Base-by-base conservation (phyloP, 1,140 invertebrate species). In the Homarus americanus region DNA sequence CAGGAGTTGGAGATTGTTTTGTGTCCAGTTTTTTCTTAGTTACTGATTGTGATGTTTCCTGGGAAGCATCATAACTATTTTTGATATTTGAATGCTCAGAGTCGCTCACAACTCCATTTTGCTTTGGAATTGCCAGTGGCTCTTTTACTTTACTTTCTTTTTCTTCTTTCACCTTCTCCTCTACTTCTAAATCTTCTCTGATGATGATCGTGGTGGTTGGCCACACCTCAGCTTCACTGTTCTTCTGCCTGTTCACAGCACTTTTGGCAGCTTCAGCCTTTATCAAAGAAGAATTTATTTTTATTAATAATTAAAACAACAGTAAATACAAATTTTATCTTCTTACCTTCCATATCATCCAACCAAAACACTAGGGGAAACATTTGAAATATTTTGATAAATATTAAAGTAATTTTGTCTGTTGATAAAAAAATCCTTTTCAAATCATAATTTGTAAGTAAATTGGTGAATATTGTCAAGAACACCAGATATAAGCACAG, bases 181-280 rank as follows among this genome's bases (percentile, higher is more conserved):
- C n/a, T n/a, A n/a, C 0, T n/a, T 17, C 38, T 12, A 41, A 5
- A 34, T 36, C 32, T 34, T 75, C 78, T 2, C 40, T 82, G 40
- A 72, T 83, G 32, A 75, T 82, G 49, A 69, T 83, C 24, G 78
- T 73, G 44, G 69, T 82, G 28, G 66, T 20, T 1, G 40, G 32
- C 9, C 34, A 9, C 32, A 38, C 38, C 28, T 34, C 36, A n/a
- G 36, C 32, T 5, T 41, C 86, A 7, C 34, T 69, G 24, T 40
- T 79, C n/a, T 40, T 9, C 75, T 87, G 44, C n/a, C 49, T 79
- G 75, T 87, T 79, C 76, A 41, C 40, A 15, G 38, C 85, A 32
- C 32, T 72, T 15, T 76, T 34, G 28, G 86, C 86, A 66, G 75
- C 76, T n/a, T 87, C 86, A 72, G 86, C 86, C 86, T 87, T 34